Percentiles rank a stretch among this genome's conserved stretches.
These are phyloP conservation scores for Antennarius maculatus DNA, from an alignment of 2,797 vertebrate species.

Conservation along the genomic window DNA sequence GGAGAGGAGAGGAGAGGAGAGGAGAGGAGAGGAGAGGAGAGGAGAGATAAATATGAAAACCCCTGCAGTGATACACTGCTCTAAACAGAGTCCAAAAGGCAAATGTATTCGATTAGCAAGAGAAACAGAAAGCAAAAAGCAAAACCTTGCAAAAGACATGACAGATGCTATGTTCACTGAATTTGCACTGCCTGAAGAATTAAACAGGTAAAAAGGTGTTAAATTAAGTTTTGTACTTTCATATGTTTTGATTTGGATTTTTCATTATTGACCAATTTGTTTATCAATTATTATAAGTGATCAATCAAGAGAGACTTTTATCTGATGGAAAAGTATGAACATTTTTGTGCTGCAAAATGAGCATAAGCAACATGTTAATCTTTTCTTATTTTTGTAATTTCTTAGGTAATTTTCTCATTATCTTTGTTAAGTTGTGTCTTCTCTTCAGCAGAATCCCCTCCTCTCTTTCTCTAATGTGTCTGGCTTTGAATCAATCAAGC, in stretches of 20 bases:
- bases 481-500: conserved; percentile 23
- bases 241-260: too few species aligned
- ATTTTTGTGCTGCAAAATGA: conserved; percentile 40
- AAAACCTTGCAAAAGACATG: conserved; percentile 42
- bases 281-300: too few species aligned
- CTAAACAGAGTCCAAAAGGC: conserved; percentile 16
- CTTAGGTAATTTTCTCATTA: conserved; percentile 10
- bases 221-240: conserved; percentile 3
- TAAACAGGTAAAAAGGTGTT: conserved; percentile 48
- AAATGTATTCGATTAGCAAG: conserved; percentile 38
- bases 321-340: neutral
- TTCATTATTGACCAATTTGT: too few species aligned
- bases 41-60: conserved; percentile 16
- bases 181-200: conserved; percentile 51
- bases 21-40: neutral
- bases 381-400: conserved; percentile 2
- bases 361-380: conserved; percentile 43
- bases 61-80: conserved; percentile 15
- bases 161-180: conserved; percentile 56
- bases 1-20: too few species aligned
- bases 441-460: conserved; percentile 15
- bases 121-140: conserved; percentile 13
- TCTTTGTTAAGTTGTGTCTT: conserved; percentile 20
- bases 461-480: conserved; percentile 16
- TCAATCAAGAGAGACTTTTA: too few species aligned